phyloP scores from a whole-genome alignment of 2,797 vertebrate genomes.

The Pogoniulus pusillus region DNA sequence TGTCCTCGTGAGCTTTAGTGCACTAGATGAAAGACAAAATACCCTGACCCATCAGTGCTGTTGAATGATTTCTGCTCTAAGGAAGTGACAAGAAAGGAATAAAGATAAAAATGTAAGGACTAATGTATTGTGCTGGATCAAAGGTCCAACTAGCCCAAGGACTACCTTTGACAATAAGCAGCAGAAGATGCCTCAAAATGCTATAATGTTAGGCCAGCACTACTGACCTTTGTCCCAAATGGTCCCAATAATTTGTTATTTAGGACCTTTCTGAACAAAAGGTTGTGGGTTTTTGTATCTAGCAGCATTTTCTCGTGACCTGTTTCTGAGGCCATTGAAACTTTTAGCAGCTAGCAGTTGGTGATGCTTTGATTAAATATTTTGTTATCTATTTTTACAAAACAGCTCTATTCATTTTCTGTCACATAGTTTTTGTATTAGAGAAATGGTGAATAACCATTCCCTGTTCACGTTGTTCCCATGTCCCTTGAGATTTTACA shows the following conservation, averaged over 20 bases:
- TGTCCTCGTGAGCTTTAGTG: background rate
- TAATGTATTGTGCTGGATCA: background rate
- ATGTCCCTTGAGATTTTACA: background rate
- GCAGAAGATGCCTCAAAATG: background rate
- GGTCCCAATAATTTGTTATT: background rate
- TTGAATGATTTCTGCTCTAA: background rate
- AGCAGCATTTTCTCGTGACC: background rate
- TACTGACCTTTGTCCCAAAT: background rate
- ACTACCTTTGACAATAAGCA: background rate
- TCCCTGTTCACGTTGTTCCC: background rate
- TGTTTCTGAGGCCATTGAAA: background rate
- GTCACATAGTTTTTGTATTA: background rate
- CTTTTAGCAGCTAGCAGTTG: background rate
- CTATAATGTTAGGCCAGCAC: background rate
- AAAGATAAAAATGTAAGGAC: background rate
- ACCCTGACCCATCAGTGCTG: background rate
- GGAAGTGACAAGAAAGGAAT: background rate
- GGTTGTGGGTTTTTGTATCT: background rate
- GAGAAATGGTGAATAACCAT: background rate
- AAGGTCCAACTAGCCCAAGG: background rate
- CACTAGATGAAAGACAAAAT: background rate
- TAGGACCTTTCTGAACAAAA: background rate
- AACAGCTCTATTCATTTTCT: background rate
- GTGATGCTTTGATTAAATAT: background rate
- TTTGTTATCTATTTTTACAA: constrained; percentile 7